These are phyloP conservation scores for Campoletis raptor DNA, from an alignment of 2,888 invertebrate species.

Conservation along the genomic window DNA sequence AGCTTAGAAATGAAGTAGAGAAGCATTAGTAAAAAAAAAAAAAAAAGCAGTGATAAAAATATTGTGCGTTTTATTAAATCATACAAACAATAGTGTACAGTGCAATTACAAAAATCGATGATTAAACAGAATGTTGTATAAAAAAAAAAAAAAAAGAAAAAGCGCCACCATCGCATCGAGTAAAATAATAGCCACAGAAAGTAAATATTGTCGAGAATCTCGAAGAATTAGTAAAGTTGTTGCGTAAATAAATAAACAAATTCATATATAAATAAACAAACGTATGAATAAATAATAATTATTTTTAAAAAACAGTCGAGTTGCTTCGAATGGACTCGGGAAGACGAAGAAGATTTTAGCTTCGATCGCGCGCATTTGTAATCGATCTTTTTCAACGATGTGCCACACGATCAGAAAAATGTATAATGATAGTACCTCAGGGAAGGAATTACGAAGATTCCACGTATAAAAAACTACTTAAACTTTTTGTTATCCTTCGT, in stretches of 20 bases:
- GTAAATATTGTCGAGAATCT: slow-evolving; percentile 37
- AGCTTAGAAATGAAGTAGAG: slow-evolving; percentile 43
- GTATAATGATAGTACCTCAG: slow-evolving; percentile 55
- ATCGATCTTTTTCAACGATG: slow-evolving; percentile 20
- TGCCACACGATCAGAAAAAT: not conserved
- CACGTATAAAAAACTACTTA: slow-evolving; percentile 47
- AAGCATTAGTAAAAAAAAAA: slow-evolving; percentile 62
- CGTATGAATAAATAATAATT: not conserved
- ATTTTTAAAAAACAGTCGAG: slow-evolving; percentile 23
- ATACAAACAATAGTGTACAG: slow-evolving; percentile 56
- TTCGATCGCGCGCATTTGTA: not conserved
- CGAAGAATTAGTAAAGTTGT: slow-evolving; percentile 44
- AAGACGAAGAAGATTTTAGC: not conserved
- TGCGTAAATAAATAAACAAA: slow-evolving; percentile 35
- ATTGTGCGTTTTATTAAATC: slow-evolving; percentile 60
- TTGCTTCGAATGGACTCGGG: slow-evolving; percentile 14
- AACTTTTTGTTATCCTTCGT: slow-evolving; percentile 2
- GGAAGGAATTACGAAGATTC: slow-evolving; percentile 40
- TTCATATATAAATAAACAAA: slow-evolving; percentile 11
- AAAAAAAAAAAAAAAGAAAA: slow-evolving; percentile 17
- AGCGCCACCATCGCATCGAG: slow-evolving; percentile 21
- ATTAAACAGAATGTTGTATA: slow-evolving; percentile 19
- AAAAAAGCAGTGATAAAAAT: slow-evolving; percentile 51
- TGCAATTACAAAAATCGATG: slow-evolving; percentile 52
- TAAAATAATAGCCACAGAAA: slow-evolving; percentile 8